Evolutionary conservation across 2,113 vertebrate species (phyloP).

Genomic region (Rhineura floridana): DNA sequence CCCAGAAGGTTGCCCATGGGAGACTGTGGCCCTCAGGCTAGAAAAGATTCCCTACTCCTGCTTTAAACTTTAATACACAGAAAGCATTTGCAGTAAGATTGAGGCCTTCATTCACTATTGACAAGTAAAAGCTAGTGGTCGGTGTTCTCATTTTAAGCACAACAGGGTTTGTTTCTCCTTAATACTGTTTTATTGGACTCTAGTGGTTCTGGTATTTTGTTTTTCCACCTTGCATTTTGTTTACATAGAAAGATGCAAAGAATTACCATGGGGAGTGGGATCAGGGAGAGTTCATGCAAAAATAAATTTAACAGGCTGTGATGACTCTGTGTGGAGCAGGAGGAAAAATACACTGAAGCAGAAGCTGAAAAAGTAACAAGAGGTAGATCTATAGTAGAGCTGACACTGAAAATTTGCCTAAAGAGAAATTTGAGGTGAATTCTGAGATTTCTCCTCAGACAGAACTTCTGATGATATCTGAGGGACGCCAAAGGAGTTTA

Average conservation of each 20-base stretch:
- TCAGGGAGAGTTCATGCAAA: neutral
- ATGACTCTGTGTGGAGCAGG: neutral
- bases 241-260: neutral
- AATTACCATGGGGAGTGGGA: neutral
- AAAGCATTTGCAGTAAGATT: neutral
- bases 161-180: neutral
- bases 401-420: neutral
- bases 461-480: neutral
- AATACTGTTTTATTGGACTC: neutral
- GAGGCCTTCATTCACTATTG: neutral
- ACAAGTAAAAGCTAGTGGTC: neutral
- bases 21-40: too few relatives aligned
- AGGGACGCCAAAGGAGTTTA: neutral
- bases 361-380: neutral
- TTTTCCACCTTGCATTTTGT: neutral
- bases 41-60: too few relatives aligned
- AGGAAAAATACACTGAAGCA: neutral
- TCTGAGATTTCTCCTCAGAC: neutral
- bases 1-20: too few relatives aligned
- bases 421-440: neutral
- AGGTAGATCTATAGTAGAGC: neutral
- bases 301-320: slow-evolving; percentile 6
- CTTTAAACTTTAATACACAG: neutral
- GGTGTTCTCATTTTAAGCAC: neutral
- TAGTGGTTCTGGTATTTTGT: too few relatives aligned